Evolutionary conservation across 2,888 invertebrate genomes (phyloP).

Genomic region (Sphaerophoria rueppellii): DNA sequence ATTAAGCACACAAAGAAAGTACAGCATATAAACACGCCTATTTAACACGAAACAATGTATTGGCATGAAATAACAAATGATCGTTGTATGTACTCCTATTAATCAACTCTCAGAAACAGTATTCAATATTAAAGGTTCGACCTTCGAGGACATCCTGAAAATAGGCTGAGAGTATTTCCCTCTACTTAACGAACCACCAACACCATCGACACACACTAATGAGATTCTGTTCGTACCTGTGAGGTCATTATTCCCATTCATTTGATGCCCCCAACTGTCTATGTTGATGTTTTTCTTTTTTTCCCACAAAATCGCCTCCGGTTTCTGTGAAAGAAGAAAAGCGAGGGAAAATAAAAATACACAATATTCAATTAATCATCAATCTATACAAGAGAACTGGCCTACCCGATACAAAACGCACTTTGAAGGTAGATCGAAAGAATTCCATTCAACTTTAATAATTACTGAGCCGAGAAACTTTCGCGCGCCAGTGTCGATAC

Average conservation of each 20-base stretch:
- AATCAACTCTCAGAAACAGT: constrained; percentile 46
- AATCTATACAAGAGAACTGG: background rate
- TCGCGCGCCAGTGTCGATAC: constrained; percentile 13
- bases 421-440: constrained; percentile 43
- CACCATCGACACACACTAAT: constrained; percentile 33
- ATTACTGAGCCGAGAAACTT: constrained; percentile 27
- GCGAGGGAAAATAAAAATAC: background rate
- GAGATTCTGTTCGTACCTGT: constrained; percentile 61
- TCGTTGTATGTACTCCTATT: constrained; percentile 61
- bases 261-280: constrained; percentile 26
- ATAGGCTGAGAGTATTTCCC: no score
- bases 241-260: constrained; percentile 52
- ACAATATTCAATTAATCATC: constrained; percentile 49
- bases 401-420: constrained; percentile 10
- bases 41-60: constrained; percentile 55
- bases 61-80: constrained; percentile 61
- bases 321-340: background rate
- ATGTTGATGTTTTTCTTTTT: constrained; percentile 10
- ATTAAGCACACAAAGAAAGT: no score
- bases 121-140: constrained; percentile 8
- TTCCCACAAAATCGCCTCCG: background rate
- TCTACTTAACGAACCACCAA: background rate
- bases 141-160: constrained; percentile 22
- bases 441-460: constrained; percentile 48
- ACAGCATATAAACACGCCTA: background rate